A percentile compares a stretch with the other conserved stretches of the same genome.
These are phyloP conservation scores for Syrrhaptes paradoxus DNA, from an alignment of 2,113 vertebrate species.

Conservation along the genomic window DNA sequence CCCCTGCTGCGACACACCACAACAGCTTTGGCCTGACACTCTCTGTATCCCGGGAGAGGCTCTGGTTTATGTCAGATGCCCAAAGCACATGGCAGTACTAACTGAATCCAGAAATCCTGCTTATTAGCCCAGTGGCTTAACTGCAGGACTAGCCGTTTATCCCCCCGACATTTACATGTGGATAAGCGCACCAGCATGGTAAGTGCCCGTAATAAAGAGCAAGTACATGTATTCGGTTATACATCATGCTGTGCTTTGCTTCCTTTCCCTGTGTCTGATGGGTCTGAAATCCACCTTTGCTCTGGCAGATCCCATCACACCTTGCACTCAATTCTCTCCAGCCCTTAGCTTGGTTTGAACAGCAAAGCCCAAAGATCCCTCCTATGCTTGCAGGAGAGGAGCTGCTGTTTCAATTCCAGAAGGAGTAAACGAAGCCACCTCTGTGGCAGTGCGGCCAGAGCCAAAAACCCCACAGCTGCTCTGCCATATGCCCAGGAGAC, in stretches of 20 bases:
- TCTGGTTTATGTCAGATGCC: background rate
- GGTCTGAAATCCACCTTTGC: background rate
- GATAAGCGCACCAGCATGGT: background rate
- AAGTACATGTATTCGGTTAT: rapidly evolving
- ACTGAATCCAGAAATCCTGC: background rate
- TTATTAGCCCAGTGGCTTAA: background rate
- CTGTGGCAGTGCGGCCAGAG: background rate
- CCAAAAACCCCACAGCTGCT: rapidly evolving
- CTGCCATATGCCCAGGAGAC: background rate
- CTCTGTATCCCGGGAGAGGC: background rate
- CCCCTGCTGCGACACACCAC: rapidly evolving
- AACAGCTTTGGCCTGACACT: too few species aligned
- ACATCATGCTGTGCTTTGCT: background rate
- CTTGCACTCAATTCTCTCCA: background rate
- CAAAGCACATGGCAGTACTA: background rate
- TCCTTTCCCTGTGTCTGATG: background rate
- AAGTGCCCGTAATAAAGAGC: rapidly evolving
- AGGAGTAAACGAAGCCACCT: background rate
- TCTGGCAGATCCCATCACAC: background rate
- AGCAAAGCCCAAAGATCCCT: background rate
- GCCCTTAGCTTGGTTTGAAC: background rate
- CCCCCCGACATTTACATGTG: background rate
- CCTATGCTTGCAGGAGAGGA: background rate
- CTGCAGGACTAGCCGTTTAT: background rate
- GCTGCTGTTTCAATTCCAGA: background rate